Percentiles rank a stretch among this genome's conserved stretches.
Evolutionary conservation across 1,140 invertebrate species (phyloP).

Genomic region (Pseudomyrmex gracilis): DNA sequence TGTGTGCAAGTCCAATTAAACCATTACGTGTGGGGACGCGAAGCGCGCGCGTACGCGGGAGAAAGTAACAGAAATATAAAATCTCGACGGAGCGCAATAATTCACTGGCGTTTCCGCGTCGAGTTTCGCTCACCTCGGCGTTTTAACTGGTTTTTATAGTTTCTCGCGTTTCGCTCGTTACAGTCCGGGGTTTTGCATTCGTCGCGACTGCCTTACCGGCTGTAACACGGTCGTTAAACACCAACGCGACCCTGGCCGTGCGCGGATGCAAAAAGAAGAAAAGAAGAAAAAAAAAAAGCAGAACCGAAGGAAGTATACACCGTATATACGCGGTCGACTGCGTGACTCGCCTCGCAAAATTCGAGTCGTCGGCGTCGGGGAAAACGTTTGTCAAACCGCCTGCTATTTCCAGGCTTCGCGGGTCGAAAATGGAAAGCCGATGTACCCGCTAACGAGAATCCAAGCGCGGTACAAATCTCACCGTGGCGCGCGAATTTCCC

Average conservation of each 20-base stretch:
- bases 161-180: constrained; percentile 65
- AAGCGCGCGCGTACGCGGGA: constrained; percentile 53
- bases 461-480: constrained; percentile 16
- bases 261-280: background rate
- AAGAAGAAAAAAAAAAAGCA: background rate
- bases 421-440: constrained; percentile 28
- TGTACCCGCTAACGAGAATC: constrained; percentile 47
- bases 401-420: constrained; percentile 29
- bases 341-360: constrained; percentile 43
- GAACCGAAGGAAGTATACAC: constrained; percentile 29
- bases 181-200: constrained; percentile 53
- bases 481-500: constrained; percentile 14
- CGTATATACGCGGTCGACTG: background rate
- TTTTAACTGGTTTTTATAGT: constrained; percentile 71
- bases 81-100: constrained; percentile 71
- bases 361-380: background rate
- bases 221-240: constrained; percentile 62
- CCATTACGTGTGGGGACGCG: constrained; percentile 68
- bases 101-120: constrained; percentile 70
- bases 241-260: constrained; percentile 21
- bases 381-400: constrained; percentile 1
- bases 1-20: constrained; percentile 75
- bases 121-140: constrained; percentile 66
- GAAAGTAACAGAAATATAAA: constrained; percentile 71
- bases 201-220: constrained; percentile 48